A percentile compares a stretch with the other conserved stretches of the same genome.
phyloP scores from a whole-genome alignment of 2,113 vertebrate species.

The Anguilla japonica region DNA sequence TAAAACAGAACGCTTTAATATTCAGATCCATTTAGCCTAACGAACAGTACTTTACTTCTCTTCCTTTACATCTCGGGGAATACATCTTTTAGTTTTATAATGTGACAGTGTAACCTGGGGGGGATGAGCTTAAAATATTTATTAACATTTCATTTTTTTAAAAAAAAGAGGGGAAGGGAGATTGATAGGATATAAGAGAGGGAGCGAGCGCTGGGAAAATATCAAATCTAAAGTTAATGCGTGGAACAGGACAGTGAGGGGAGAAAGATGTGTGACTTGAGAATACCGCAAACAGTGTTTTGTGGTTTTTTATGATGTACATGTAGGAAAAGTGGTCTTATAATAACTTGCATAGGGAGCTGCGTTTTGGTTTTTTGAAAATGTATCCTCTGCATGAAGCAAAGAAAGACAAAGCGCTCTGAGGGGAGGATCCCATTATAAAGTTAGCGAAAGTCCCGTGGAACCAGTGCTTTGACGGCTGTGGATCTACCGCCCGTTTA shows the following conservation, averaged over 20 bases:
- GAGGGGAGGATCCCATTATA: background rate
- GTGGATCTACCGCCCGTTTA: background rate
- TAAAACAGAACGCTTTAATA: constrained; percentile 32
- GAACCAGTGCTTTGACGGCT: background rate
- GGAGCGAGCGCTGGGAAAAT: constrained; percentile 53
- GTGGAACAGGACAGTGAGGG: constrained; percentile 49
- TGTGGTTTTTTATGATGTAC: constrained; percentile 56
- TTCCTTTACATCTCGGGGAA: constrained; percentile 18
- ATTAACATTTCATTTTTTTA: constrained; percentile 45
- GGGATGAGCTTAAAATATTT: constrained; percentile 48
- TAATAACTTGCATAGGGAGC: constrained; percentile 32
- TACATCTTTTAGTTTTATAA: constrained; percentile 41
- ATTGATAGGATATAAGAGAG: constrained; percentile 35
- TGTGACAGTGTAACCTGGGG: constrained; percentile 41
- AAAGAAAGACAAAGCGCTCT: constrained; percentile 13
- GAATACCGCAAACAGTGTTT: constrained; percentile 55
- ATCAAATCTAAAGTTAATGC: constrained; percentile 64
- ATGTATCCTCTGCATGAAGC: background rate
- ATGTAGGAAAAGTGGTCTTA: constrained; percentile 52
- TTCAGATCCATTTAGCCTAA: constrained; percentile 36
- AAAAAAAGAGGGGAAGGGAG: constrained; percentile 34
- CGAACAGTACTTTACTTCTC: constrained; percentile 30
- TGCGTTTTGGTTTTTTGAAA: constrained; percentile 16
- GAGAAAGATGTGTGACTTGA: constrained; percentile 54
- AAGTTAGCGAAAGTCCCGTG: background rate